Conservation (phyloP, 1,140 invertebrate genomes). For the Zaprionus nigranus region DNA sequence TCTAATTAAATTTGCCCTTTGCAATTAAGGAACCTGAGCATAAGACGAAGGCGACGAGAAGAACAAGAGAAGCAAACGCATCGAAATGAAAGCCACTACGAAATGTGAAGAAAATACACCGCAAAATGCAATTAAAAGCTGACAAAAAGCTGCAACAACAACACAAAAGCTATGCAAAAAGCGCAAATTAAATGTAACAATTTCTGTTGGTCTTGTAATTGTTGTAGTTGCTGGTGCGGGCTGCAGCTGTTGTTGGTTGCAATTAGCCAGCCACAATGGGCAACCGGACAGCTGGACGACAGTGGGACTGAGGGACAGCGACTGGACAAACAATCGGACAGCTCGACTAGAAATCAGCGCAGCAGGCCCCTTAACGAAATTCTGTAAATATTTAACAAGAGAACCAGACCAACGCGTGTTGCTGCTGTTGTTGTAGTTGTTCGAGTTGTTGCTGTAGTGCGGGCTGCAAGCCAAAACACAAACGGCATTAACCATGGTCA, state of each 20-base stretch:
- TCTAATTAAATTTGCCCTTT: constrained; percentile 68
- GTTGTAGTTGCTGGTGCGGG: constrained; percentile 15
- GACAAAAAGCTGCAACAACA: constrained; percentile 46
- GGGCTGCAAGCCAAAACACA: constrained; percentile 69
- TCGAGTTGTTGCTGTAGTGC: constrained; percentile 27
- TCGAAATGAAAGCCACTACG: constrained; percentile 47
- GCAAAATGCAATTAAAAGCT: constrained; percentile 63
- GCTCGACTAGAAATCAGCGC: constrained; percentile 39
- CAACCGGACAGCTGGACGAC: not conserved
- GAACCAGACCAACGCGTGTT: constrained; percentile 37
- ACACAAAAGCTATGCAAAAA: constrained; percentile 56
- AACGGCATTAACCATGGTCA: constrained; percentile 74
- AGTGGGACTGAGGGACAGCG: constrained; percentile 5
- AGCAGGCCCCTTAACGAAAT: constrained; percentile 40
- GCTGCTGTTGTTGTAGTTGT: constrained; percentile 29
- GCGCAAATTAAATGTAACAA: constrained; percentile 70
- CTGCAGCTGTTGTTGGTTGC: constrained; percentile 53
- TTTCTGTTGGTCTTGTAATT: constrained; percentile 16
- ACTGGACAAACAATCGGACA: constrained; percentile 41
- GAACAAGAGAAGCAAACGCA: constrained; percentile 10
- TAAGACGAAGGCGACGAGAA: constrained; percentile 2
- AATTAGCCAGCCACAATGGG: constrained; percentile 65
- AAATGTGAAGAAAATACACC: constrained; percentile 46
- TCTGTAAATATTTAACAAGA: constrained; percentile 73
- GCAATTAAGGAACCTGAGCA: constrained; percentile 54